Evolutionary conservation across 2,113 vertebrate species (phyloP), one percentile per base, ranked within the genome.

Genomic region (Globicephala melas): DNA sequence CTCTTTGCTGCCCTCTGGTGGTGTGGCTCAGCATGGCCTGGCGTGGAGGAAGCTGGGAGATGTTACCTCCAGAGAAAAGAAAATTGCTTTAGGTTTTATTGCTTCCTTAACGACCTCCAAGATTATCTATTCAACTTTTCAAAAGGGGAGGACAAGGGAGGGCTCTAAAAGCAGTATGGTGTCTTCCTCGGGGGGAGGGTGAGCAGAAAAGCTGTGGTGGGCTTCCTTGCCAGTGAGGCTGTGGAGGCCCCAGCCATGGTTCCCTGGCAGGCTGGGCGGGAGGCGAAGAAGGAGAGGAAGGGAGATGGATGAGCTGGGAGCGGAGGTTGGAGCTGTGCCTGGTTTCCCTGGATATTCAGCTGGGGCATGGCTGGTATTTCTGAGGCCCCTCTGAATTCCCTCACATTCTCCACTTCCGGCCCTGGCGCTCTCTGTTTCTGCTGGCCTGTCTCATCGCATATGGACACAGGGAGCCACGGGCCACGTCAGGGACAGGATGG

Each of bases 1-100:
- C 84, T 85, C 65, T 94, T 18, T 79, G 38, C 86, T 93, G 90
- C 55, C 89, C 62, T 36, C 89, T 95, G 65, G 81, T 95, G 89
- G 91, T 20, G 0, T 17, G 11, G 14, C 21, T 11, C 12, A 36
- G 74, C 4, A 14, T 0, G 1, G 13, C 11, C 53, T n/a, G 28
- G 26, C 0, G 0, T 47, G 25, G 76, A 84, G 38, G 63, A 83
- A 76, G 53, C 74, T 17, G 38, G 82, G 14, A 68, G 74, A 55
- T 50, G 73, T 10, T 70, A 58, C 41, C 44, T 85, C 60, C 28
- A 73, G 77, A 95, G 53, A 12, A 33, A 33, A 92, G 87, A 73
- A 47, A 60, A 68, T 70, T 12, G 14, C 71, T 95, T 68, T 67
- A 31, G 33, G 53, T 91, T 92, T 95, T 41, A 60, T 53, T 67